Conservation (phyloP, 2,888 invertebrate species). For the Caenorhabditis sp. region DNA sequence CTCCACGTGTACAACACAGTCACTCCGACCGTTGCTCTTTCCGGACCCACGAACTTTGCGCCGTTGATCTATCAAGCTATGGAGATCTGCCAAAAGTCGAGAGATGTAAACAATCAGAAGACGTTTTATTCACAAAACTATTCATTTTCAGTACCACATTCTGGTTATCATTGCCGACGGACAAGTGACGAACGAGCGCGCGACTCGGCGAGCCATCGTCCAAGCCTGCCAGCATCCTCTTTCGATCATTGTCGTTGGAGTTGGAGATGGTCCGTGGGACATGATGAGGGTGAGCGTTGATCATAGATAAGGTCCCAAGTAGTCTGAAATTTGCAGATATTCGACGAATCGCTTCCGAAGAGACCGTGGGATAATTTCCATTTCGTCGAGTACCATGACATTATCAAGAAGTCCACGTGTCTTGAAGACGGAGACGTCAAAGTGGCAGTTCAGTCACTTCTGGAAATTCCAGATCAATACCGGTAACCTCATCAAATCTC, state of each 20-base stretch:
- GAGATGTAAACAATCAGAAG: constrained; percentile 73
- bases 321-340: constrained; percentile 76
- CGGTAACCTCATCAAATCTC: constrained; percentile 21
- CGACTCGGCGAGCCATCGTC: constrained; percentile 81
- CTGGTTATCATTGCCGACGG: constrained; percentile 82
- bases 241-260: constrained; percentile 82
- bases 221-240: constrained; percentile 81
- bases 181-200: constrained; percentile 81
- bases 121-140: background rate
- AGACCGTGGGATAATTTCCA: constrained; percentile 82
- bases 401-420: constrained; percentile 56
- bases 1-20: constrained; percentile 80
- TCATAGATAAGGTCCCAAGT: too few relatives aligned
- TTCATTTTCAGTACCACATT: constrained; percentile 80
- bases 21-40: constrained; percentile 80
- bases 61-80: constrained; percentile 81
- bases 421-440: constrained; percentile 62
- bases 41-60: constrained; percentile 82
- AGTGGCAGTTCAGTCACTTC: constrained; percentile 81
- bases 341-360: constrained; percentile 81
- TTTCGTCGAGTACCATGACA: constrained; percentile 81
- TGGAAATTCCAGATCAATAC: constrained; percentile 82
- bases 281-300: constrained; percentile 79
- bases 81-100: constrained; percentile 80
- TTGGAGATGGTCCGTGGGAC: constrained; percentile 82